These are phyloP conservation scores for Dermochelys coriacea DNA, from an alignment of 2,797 vertebrate species.

Conservation along the genomic window DNA sequence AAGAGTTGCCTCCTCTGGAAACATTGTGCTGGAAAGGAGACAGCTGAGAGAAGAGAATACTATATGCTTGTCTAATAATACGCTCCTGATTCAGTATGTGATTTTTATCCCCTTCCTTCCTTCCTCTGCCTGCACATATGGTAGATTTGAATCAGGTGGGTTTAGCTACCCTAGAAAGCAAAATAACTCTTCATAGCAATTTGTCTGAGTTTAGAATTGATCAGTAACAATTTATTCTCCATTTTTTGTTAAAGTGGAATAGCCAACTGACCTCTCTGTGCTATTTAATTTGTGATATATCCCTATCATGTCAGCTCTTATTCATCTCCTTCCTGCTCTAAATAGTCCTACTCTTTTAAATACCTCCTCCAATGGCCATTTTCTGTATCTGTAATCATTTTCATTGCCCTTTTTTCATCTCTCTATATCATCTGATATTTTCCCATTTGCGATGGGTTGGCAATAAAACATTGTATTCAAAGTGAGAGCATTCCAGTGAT, in stretches of 20 bases:
- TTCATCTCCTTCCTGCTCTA: neutral
- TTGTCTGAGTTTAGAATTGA: slow-evolving; percentile 1
- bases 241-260: neutral
- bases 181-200: neutral
- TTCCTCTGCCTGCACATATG: neutral
- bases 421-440: neutral
- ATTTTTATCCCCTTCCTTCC: neutral
- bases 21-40: neutral
- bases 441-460: neutral
- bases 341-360: neutral
- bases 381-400: neutral
- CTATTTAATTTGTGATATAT: neutral
- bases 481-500: neutral
- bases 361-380: neutral
- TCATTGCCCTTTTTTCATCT: neutral
- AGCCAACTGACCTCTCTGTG: neutral
- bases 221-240: neutral
- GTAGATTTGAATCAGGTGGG: neutral
- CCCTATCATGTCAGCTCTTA: neutral
- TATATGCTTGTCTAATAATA: neutral
- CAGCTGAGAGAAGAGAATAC: neutral
- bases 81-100: neutral
- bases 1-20: neutral
- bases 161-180: neutral
- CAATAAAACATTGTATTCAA: neutral